Conservation (phyloP, 2,797 vertebrate genomes). For the Urosaurus nigricauda region DNA sequence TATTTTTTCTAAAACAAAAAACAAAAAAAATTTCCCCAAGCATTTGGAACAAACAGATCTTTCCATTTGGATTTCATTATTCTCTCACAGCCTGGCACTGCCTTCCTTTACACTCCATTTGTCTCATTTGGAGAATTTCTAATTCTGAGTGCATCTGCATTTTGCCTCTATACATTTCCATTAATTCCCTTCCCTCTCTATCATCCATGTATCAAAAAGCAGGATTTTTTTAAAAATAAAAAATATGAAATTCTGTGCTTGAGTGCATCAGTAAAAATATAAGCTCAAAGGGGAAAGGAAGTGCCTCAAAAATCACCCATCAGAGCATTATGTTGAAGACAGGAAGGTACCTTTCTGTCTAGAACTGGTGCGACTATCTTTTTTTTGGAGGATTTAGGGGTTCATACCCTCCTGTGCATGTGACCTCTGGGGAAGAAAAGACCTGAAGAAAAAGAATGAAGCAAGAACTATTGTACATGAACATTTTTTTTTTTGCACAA, state of each 20-base stretch:
- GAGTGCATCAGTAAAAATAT: not conserved
- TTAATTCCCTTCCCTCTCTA: not conserved
- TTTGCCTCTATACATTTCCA: not conserved
- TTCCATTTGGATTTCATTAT: slow-evolving; percentile 1
- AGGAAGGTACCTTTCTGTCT: not conserved
- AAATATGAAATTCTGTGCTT: not conserved
- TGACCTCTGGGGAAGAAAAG: not conserved
- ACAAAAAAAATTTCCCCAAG: too few species aligned
- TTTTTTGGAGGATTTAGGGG: not conserved
- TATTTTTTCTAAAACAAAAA: too few species aligned
- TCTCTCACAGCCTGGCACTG: not conserved
- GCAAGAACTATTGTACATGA: not conserved
- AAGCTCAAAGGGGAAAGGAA: not conserved
- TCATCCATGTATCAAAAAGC: not conserved
- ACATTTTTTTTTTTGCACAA: too few species aligned
- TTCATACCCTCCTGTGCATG: not conserved
- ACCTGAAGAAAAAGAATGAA: not conserved
- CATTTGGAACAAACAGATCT: not conserved
- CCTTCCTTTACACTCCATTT: not conserved
- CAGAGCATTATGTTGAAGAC: not conserved
- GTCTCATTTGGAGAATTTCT: slow-evolving; percentile 1
- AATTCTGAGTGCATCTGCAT: not conserved
- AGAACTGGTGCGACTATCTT: not conserved
- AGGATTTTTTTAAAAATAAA: not conserved
- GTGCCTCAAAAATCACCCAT: not conserved